A percentile compares a stretch with the other conserved stretches of the same genome.
Conservation (phyloP, 1,140 invertebrate species). For the Drosophila busckii region DNA sequence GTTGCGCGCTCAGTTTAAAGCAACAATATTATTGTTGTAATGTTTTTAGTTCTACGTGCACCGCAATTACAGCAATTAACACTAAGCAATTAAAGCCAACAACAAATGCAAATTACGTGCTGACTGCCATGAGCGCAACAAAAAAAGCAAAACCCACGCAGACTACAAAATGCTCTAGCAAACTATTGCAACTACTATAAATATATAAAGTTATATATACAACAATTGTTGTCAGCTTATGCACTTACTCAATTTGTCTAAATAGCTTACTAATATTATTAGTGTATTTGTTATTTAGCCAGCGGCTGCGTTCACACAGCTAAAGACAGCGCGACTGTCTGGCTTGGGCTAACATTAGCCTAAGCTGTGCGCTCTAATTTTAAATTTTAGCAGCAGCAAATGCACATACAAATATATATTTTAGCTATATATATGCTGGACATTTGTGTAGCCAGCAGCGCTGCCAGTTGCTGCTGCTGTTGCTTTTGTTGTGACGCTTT, state of each 20-base stretch:
- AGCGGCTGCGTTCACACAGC: no score
- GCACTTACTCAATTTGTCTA: no score
- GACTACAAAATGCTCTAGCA: neutral
- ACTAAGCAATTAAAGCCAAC: slow-evolving; percentile 73
- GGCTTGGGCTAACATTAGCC: slow-evolving; percentile 20
- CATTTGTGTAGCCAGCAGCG: slow-evolving; percentile 15
- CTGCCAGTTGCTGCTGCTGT: neutral
- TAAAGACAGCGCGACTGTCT: no score
- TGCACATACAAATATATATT: neutral
- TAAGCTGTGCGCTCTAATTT: slow-evolving; percentile 59
- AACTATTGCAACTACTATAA: slow-evolving; percentile 15
- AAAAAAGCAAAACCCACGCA: slow-evolving; percentile 13
- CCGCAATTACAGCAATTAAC: slow-evolving; percentile 74
- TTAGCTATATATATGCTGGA: no score
- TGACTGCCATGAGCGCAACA: slow-evolving; percentile 40
- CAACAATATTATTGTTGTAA: slow-evolving; percentile 30
- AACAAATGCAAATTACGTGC: slow-evolving; percentile 75
- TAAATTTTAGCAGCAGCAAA: slow-evolving; percentile 50
- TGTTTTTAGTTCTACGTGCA: slow-evolving; percentile 38
- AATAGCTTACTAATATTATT: no score
- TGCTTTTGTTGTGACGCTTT: slow-evolving; percentile 8
- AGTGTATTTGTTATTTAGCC: no score
- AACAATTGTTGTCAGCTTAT: no score
- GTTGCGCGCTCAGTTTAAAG: slow-evolving; percentile 36
- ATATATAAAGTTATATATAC: neutral